Conservation (phyloP, 2,888 invertebrate genomes). For the Belgica antarctica region DNA sequence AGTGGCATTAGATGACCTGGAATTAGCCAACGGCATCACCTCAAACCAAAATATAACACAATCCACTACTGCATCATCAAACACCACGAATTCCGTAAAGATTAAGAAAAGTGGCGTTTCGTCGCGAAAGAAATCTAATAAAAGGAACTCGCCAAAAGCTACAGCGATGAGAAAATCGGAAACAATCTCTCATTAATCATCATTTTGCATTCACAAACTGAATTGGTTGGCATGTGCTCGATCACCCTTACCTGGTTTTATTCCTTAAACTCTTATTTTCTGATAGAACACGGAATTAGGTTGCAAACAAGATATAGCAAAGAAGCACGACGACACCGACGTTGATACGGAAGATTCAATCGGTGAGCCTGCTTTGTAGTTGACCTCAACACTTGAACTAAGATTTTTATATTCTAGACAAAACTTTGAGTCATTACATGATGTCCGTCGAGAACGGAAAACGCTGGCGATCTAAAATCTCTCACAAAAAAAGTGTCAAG, state of each 20-base stretch:
- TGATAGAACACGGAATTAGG: neutral
- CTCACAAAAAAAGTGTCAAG: neutral
- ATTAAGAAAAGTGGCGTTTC: conserved; percentile 31
- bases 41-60: neutral
- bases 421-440: neutral
- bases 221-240: conserved; percentile 18
- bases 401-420: too few relatives aligned
- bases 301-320: conserved; percentile 1
- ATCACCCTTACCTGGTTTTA: neutral
- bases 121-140: conserved; percentile 27
- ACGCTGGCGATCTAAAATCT: neutral
- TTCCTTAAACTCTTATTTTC: conserved; percentile 9
- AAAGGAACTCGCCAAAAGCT: conserved; percentile 16
- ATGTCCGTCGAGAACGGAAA: neutral
- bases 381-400: too few relatives aligned
- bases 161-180: conserved; percentile 32
- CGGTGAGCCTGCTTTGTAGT: too few relatives aligned
- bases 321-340: too few relatives aligned
- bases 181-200: neutral
- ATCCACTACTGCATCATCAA: conserved; percentile 22
- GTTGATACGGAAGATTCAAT: too few relatives aligned
- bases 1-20: conserved; percentile 33
- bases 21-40: conserved; percentile 30
- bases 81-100: too few relatives aligned
- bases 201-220: neutral